Conservation (phyloP, 2,888 invertebrate genomes). For the Volucella inanis region DNA sequence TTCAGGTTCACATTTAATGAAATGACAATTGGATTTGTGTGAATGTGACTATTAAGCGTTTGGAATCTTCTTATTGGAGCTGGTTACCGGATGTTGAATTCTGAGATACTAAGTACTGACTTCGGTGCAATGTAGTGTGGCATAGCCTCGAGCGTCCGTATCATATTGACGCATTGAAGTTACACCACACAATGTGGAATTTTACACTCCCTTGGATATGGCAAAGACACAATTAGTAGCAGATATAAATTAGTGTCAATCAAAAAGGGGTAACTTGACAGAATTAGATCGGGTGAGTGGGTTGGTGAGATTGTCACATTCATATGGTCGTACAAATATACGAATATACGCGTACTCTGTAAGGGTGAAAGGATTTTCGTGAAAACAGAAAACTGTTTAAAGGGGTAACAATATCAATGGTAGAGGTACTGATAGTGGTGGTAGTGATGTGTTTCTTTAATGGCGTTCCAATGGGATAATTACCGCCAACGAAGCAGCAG, state of each 20-base stretch:
- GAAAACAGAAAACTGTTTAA: constrained; percentile 41
- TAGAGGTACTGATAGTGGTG: neutral
- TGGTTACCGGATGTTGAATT: no score
- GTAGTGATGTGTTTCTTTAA: constrained; percentile 38
- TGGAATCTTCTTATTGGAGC: neutral
- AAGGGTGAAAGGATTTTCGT: constrained; percentile 42
- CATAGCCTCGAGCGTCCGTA: constrained; percentile 66
- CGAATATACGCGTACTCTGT: neutral
- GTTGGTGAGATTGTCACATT: constrained; percentile 6
- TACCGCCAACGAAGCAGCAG: constrained; percentile 44
- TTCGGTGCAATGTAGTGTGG: constrained; percentile 16
- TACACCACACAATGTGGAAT: constrained; percentile 55
- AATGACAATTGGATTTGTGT: constrained; percentile 61
- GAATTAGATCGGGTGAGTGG: neutral
- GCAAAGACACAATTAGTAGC: constrained; percentile 66
- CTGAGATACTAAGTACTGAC: no score
- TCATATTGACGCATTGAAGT: constrained; percentile 68
- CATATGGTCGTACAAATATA: neutral
- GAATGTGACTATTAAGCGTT: neutral
- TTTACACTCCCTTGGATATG: constrained; percentile 64
- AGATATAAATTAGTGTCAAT: constrained; percentile 68
- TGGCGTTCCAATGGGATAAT: constrained; percentile 61
- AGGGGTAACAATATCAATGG: neutral
- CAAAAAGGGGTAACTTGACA: constrained; percentile 5
- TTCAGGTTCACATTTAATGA: constrained; percentile 66